These are phyloP conservation scores for Oeneis ivallda DNA, from an alignment of 2,888 invertebrate genomes.

Conservation along the genomic window DNA sequence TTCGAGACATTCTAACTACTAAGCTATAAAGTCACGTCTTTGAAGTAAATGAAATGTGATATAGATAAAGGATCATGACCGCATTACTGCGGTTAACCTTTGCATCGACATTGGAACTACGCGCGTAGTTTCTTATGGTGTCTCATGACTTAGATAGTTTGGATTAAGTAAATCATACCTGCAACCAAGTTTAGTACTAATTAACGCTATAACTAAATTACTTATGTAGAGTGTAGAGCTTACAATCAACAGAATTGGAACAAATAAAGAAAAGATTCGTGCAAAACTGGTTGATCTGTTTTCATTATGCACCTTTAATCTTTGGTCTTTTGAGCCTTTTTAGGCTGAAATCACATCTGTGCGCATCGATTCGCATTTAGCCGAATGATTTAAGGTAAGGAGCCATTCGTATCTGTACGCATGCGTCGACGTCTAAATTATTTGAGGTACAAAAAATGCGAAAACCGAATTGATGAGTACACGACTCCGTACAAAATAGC, in stretches of 20 bases:
- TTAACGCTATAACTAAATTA: background rate
- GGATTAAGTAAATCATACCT: conserved; percentile 2
- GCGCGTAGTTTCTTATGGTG: conserved; percentile 22
- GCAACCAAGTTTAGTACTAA: conserved; percentile 4
- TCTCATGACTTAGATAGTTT: conserved; percentile 21
- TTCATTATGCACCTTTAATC: too few relatives aligned
- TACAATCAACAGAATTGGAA: background rate
- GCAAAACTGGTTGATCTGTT: too few relatives aligned
- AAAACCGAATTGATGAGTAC: too few relatives aligned
- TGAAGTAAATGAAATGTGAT: conserved; percentile 28
- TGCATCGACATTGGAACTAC: conserved; percentile 31
- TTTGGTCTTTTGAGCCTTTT: too few relatives aligned
- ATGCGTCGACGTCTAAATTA: too few relatives aligned
- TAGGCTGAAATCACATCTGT: too few relatives aligned
- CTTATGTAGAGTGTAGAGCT: background rate
- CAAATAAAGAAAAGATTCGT: too few relatives aligned
- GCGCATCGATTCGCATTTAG: too few relatives aligned
- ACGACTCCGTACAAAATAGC: too few relatives aligned
- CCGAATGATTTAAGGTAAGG: too few relatives aligned
- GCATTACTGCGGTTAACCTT: conserved; percentile 34
- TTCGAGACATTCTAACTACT: background rate
- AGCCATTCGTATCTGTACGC: too few relatives aligned
- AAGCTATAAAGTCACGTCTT: background rate
- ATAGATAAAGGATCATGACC: conserved; percentile 35
- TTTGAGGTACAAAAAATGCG: too few relatives aligned